A percentile compares a stretch with the other conserved stretches of the same genome.
These are phyloP conservation scores for Clarias platycephalus DNA, from an alignment of 2,797 vertebrate genomes.

Conservation along the genomic window DNA sequence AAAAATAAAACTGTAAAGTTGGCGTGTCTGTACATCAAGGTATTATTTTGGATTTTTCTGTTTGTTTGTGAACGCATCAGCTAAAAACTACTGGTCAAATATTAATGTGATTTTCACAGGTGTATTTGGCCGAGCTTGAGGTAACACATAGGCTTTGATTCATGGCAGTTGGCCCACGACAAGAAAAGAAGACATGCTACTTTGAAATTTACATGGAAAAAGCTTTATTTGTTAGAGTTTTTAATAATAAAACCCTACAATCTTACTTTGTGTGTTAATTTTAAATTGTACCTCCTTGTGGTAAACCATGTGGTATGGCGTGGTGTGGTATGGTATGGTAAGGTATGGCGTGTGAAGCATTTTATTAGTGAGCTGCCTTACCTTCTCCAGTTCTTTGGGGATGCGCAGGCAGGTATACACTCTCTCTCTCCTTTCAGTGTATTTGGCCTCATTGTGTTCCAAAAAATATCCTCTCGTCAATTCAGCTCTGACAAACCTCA, in stretches of 20 bases:
- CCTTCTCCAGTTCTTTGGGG: conserved; percentile 98
- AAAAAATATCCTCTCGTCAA: conserved; percentile 97
- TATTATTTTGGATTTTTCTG: too few relatives aligned
- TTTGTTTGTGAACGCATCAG: too few relatives aligned
- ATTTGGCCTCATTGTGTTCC: conserved; percentile 98
- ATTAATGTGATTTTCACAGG: too few relatives aligned
- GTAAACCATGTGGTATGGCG: not conserved
- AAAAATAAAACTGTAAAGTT: too few relatives aligned
- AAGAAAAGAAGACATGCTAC: too few relatives aligned
- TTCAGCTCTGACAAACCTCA: conserved; percentile 93
- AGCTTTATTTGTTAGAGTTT: not conserved
- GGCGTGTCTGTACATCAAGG: too few relatives aligned
- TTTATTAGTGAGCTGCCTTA: conserved; percentile 57
- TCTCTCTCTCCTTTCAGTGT: conserved; percentile 92
- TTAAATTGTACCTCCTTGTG: not conserved
- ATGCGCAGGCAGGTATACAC: conserved; percentile 97
- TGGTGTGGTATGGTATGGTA: not conserved
- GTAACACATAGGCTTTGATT: too few relatives aligned
- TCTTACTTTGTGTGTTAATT: not conserved
- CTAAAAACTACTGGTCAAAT: too few relatives aligned
- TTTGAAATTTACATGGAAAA: too few relatives aligned
- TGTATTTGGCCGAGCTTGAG: too few relatives aligned
- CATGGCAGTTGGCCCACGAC: too few relatives aligned
- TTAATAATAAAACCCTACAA: not conserved
- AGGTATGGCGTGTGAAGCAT: not conserved